These are phyloP conservation scores for Menidia menidia DNA, from an alignment of 2,797 vertebrate genomes.

Conservation along the genomic window DNA sequence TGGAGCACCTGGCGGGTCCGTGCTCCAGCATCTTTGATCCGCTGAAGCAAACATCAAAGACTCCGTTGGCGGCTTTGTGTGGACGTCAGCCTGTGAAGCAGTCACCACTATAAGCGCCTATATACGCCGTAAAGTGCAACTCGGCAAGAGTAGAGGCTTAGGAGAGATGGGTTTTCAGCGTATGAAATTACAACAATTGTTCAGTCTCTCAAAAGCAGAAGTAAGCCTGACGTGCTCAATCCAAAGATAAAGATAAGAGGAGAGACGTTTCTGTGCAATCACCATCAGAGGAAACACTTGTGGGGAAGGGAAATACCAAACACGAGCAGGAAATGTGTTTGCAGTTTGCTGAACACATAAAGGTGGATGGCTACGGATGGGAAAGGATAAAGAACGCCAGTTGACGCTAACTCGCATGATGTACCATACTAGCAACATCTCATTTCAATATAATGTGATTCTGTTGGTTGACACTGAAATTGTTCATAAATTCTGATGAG, in stretches of 20 bases:
- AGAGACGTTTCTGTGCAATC: constrained; percentile 55
- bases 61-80: constrained; percentile 65
- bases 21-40: constrained; percentile 76
- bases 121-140: constrained; percentile 63
- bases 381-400: constrained; percentile 1
- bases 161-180: constrained; percentile 36
- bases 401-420: too few relatives aligned
- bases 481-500: too few relatives aligned
- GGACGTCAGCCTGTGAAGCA: constrained; percentile 53
- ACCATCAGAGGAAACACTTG: constrained; percentile 51
- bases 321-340: constrained; percentile 21
- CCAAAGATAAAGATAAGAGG: constrained; percentile 36
- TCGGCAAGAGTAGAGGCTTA: constrained; percentile 50
- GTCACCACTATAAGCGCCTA: constrained; percentile 61
- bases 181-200: constrained; percentile 65
- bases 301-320: constrained; percentile 45
- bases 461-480: too few relatives aligned
- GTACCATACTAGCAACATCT: too few relatives aligned
- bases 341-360: constrained; percentile 19
- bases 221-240: constrained; percentile 57
- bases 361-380: neutral
- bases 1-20: constrained; percentile 68
- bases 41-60: constrained; percentile 74
- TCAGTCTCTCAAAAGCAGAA: constrained; percentile 41
- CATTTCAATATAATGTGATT: too few relatives aligned